phyloP scores from a whole-genome alignment of 2,888 invertebrate genomes.

The Xanthorhoe spadicearia region DNA sequence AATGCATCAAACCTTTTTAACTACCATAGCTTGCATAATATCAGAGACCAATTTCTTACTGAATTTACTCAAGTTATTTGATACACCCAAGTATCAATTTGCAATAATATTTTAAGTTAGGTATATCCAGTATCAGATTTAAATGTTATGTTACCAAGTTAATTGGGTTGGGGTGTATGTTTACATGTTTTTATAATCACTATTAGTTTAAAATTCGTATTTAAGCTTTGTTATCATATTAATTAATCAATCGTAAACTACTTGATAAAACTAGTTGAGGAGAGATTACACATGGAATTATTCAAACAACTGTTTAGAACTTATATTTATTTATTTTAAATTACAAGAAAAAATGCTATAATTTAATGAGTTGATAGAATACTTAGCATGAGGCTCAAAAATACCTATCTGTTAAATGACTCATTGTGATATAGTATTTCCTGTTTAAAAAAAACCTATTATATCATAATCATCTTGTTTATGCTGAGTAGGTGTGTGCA shows the following conservation, averaged over 20 bases:
- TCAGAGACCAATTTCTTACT: constrained; percentile 15
- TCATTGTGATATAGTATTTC: constrained; percentile 12
- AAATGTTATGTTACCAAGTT: background rate
- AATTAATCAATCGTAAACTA: background rate
- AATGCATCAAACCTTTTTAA: background rate
- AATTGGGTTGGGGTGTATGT: constrained; percentile 1
- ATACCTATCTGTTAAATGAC: constrained; percentile 7
- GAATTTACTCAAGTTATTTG: constrained; percentile 12
- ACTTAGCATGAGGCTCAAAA: background rate
- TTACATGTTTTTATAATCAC: background rate
- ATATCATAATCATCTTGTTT: constrained; percentile 1
- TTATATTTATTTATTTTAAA: constrained; percentile 10
- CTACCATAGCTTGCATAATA: constrained; percentile 12
- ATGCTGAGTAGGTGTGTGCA: background rate
- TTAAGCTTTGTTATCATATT: background rate
- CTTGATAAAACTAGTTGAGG: background rate
- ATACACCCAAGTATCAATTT: constrained; percentile 2
- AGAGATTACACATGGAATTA: background rate
- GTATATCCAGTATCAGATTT: background rate
- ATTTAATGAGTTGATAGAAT: background rate
- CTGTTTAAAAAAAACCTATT: background rate
- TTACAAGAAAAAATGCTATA: background rate
- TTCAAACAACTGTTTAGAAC: constrained; percentile 1
- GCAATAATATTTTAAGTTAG: background rate
- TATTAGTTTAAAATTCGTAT: background rate